Evolutionary conservation across 2,797 vertebrate genomes (phyloP).

Genomic region (Philypnodon macrostomus): DNA sequence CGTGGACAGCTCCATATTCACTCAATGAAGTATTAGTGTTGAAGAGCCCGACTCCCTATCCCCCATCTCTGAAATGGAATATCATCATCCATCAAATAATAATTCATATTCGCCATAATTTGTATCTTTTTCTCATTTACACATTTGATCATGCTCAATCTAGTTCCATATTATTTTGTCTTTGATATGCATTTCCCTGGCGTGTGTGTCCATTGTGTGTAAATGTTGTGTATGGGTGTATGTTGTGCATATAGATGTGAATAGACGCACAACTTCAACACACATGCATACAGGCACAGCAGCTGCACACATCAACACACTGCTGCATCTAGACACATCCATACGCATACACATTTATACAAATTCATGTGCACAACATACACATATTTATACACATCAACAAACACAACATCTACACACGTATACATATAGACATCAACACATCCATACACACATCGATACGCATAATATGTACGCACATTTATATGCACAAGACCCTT

Average conservation of each 20-base stretch:
- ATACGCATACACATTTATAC: too few species aligned
- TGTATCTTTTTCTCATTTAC: slow-evolving; percentile 32
- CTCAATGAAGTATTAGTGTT: slow-evolving; percentile 6
- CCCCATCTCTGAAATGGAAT: slow-evolving; percentile 23
- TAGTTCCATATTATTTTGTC: slow-evolving; percentile 23
- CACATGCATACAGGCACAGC: too few species aligned
- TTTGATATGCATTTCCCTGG: slow-evolving; percentile 25
- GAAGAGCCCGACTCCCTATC: slow-evolving; percentile 3
- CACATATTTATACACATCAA: too few species aligned
- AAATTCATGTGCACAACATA: too few species aligned
- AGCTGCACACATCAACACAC: too few species aligned
- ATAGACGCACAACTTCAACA: too few species aligned
- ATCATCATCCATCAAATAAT: slow-evolving; percentile 36
- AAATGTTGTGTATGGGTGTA: slow-evolving; percentile 42
- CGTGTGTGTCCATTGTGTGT: slow-evolving; percentile 45
- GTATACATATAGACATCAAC: too few species aligned
- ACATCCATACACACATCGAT: too few species aligned
- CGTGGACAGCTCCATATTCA: slow-evolving; percentile 9
- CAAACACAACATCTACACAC: too few species aligned
- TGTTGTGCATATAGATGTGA: slow-evolving; percentile 47
- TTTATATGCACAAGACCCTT: too few species aligned
- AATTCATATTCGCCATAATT: slow-evolving; percentile 23
- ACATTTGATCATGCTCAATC: slow-evolving; percentile 11
- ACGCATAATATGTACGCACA: too few species aligned
- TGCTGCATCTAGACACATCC: too few species aligned